Conservation (phyloP, 2,113 vertebrate genomes). For the Silurus meridionalis region DNA sequence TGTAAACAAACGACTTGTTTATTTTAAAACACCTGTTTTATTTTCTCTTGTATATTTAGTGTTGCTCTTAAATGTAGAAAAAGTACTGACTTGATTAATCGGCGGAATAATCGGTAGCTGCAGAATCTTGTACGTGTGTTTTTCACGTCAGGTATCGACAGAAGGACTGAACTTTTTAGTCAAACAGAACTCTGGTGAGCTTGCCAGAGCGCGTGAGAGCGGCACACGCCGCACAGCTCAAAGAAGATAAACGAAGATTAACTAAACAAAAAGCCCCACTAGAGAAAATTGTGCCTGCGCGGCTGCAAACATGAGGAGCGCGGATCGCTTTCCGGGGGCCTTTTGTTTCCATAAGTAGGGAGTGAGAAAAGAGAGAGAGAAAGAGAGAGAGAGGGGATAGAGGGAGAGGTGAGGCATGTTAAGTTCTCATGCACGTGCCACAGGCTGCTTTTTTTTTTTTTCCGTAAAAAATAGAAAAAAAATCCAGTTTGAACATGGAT, state of each 20-base stretch:
- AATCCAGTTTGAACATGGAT: constrained; percentile 44
- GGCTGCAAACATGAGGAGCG: constrained; percentile 33
- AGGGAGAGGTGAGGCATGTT: constrained; percentile 5
- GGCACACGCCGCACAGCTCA: constrained; percentile 37
- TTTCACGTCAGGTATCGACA: neutral
- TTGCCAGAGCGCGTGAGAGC: constrained; percentile 44
- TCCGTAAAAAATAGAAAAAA: neutral
- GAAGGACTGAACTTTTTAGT: constrained; percentile 20
- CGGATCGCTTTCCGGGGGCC: constrained; percentile 37
- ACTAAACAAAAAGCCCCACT: constrained; percentile 35
- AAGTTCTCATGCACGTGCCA: constrained; percentile 6
- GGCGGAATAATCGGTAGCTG: too few species aligned
- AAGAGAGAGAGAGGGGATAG: neutral
- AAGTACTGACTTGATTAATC: too few species aligned
- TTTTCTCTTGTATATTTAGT: too few species aligned
- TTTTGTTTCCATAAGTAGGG: constrained; percentile 29
- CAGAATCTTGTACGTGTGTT: neutral
- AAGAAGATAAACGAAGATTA: constrained; percentile 50
- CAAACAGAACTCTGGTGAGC: constrained; percentile 25
- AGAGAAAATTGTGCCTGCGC: constrained; percentile 35
- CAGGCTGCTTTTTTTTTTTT: neutral
- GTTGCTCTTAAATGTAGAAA: too few species aligned
- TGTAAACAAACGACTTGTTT: too few species aligned
- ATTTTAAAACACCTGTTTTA: too few species aligned
- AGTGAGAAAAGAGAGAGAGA: neutral